phyloP scores from a whole-genome alignment of 2,113 vertebrate genomes.

The Laticauda colubrina region DNA sequence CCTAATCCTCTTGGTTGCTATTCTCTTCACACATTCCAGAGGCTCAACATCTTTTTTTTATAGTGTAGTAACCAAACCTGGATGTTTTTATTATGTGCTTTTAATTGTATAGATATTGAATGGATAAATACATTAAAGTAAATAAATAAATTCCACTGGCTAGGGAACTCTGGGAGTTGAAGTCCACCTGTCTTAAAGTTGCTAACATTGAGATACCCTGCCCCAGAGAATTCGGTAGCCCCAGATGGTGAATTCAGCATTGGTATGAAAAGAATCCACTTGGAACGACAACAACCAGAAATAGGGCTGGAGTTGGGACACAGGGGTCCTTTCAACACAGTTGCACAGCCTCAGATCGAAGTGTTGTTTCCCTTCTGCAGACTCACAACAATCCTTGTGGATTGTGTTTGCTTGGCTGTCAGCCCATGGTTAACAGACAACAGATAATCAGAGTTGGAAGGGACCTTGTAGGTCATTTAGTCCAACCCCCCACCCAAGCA shows the following conservation, averaged over 20 bases:
- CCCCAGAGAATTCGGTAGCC: background rate
- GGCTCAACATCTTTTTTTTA: no score
- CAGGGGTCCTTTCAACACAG: background rate
- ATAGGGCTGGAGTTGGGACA: background rate
- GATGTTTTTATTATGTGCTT: no score
- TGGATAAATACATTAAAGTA: no score
- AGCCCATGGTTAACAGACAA: background rate
- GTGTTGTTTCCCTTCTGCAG: background rate
- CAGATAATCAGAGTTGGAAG: no score
- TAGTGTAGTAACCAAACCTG: no score
- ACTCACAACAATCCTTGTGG: background rate
- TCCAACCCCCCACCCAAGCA: no score
- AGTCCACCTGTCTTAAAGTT: background rate
- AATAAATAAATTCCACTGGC: no score
- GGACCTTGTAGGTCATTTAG: no score
- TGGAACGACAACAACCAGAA: background rate
- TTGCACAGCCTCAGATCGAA: background rate
- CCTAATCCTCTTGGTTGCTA: no score
- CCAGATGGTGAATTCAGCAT: background rate
- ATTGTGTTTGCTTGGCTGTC: background rate
- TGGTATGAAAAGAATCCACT: background rate
- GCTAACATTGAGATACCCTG: background rate
- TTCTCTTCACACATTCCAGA: no score
- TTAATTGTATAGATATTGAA: no score
- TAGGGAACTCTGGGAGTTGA: background rate